phyloP scores from a whole-genome alignment of 2,888 invertebrate species.

The Megaustenia siamemsis region DNA sequence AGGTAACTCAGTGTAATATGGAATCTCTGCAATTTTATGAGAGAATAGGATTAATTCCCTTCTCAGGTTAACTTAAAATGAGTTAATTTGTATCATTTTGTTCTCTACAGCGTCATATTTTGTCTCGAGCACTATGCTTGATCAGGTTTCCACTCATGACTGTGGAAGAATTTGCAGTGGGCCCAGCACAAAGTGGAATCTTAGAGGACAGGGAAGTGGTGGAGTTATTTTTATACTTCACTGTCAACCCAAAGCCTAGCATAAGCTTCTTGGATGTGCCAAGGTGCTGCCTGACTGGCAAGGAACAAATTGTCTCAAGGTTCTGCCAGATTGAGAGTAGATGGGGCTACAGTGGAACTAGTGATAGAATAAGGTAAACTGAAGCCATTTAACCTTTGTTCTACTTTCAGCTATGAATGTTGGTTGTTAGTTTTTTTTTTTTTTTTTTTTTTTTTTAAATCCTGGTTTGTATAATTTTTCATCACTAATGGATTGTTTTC shows the following conservation, averaged over 20 bases:
- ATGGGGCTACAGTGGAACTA: conserved; percentile 92
- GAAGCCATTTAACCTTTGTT: not conserved
- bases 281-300: conserved; percentile 88
- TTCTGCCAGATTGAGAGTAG: conserved; percentile 89
- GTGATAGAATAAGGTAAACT: conserved; percentile 87
- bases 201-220: conserved; percentile 89
- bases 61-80: no score
- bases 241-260: conserved; percentile 87
- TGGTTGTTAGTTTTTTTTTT: not conserved
- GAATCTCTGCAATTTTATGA: no score
- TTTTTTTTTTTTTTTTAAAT: no score
- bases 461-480: no score
- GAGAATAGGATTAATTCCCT: no score
- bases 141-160: conserved; percentile 92
- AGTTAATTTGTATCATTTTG: no score
- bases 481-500: no score
- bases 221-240: conserved; percentile 82
- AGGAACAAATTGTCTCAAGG: conserved; percentile 87
- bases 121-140: conserved; percentile 86
- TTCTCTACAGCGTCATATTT: conserved; percentile 78
- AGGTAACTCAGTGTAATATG: no score
- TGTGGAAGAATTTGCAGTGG: conserved; percentile 90
- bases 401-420: not conserved
- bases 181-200: conserved; percentile 84
- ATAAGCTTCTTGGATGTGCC: conserved; percentile 86